Percentiles rank a stretch among this genome's conserved stretches.
phyloP scores from a whole-genome alignment of 2,888 invertebrate genomes.

The Pollenia amentaria region DNA sequence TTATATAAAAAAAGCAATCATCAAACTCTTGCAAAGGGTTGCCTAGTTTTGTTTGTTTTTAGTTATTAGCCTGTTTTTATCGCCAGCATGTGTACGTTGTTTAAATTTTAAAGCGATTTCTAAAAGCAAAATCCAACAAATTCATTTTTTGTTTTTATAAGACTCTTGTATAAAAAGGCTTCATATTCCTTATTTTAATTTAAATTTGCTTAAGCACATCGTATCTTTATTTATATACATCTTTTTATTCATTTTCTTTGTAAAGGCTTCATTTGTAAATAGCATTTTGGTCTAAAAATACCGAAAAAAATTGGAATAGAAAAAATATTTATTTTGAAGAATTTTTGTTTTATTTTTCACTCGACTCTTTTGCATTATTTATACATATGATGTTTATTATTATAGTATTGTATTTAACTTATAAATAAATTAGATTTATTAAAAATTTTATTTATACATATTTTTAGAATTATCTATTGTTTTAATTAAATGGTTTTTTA shows the following conservation, averaged over 20 bases:
- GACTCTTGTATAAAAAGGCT: slow-evolving; percentile 61
- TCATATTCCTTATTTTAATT: slow-evolving; percentile 52
- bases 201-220: slow-evolving; percentile 50
- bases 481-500: slow-evolving; percentile 30
- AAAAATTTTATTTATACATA: slow-evolving; percentile 53
- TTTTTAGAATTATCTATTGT: slow-evolving; percentile 24
- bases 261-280: slow-evolving; percentile 71
- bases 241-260: slow-evolving; percentile 58
- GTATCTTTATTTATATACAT: slow-evolving; percentile 55
- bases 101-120: slow-evolving; percentile 19
- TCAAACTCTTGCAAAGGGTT: slow-evolving; percentile 54
- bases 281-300: slow-evolving; percentile 66
- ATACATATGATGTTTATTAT: slow-evolving; percentile 42
- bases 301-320: slow-evolving; percentile 31
- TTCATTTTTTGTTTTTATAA: slow-evolving; percentile 37
- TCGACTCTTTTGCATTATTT: slow-evolving; percentile 41
- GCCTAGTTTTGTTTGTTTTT: slow-evolving; percentile 42
- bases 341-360: slow-evolving; percentile 47
- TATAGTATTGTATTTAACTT: slow-evolving; percentile 61
- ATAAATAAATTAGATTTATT: slow-evolving; percentile 52
- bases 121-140: slow-evolving; percentile 26
- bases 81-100: slow-evolving; percentile 59
- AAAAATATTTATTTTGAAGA: slow-evolving; percentile 68
- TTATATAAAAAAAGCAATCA: slow-evolving; percentile 64
- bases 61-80: slow-evolving; percentile 56